phyloP scores from a whole-genome alignment of 2,888 invertebrate species.

The Vanessa cardui region DNA sequence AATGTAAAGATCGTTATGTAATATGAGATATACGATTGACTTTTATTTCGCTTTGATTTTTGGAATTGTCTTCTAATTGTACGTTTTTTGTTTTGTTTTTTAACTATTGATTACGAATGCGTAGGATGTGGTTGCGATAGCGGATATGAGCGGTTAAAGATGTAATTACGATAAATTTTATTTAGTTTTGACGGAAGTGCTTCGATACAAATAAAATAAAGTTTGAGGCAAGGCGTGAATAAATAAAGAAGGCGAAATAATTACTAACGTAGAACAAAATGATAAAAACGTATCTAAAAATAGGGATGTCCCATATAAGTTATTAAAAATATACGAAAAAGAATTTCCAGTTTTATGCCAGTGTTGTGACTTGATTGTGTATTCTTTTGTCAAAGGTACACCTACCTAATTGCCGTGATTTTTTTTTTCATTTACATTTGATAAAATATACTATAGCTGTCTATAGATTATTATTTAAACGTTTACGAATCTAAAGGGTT shows the following conservation, averaged over 20 bases:
- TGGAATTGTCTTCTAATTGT: not conserved
- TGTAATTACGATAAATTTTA: slow-evolving; percentile 18
- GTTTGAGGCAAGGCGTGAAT: not conserved
- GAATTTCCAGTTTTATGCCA: not conserved
- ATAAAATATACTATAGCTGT: no score
- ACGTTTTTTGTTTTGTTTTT: not conserved
- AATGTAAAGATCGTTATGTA: not conserved
- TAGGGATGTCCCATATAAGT: no score
- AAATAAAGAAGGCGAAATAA: not conserved
- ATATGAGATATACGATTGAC: not conserved
- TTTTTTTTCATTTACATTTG: not conserved
- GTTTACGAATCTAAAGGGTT: not conserved
- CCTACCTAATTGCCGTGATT: not conserved
- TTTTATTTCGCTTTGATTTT: not conserved
- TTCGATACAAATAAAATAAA: not conserved
- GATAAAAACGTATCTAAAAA: no score
- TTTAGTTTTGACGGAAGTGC: not conserved
- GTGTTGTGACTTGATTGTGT: not conserved
- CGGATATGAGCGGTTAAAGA: slow-evolving; percentile 9
- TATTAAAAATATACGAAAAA: not conserved
- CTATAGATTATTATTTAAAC: not conserved
- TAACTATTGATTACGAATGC: not conserved
- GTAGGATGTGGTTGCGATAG: slow-evolving; percentile 9
- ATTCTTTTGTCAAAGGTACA: not conserved
- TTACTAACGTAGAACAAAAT: no score